Evolutionary conservation across 2,797 vertebrate genomes (phyloP).

Genomic region (Channa striata): DNA sequence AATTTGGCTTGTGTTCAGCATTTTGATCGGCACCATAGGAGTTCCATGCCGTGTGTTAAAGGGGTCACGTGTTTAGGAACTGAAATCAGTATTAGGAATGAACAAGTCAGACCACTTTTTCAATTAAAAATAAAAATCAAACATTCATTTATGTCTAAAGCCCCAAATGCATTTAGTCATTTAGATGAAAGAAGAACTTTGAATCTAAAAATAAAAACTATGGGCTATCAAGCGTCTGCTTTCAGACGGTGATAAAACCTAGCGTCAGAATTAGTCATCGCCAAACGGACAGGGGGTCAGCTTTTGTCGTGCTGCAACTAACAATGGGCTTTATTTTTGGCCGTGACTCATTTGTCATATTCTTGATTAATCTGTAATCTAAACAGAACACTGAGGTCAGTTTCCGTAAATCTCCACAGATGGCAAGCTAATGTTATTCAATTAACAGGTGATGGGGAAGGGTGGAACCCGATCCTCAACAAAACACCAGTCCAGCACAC

Average conservation of each 20-base stretch:
- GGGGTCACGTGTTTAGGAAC: background rate
- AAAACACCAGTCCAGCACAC: constrained; percentile 82
- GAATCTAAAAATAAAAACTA: background rate
- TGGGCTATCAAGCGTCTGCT: background rate
- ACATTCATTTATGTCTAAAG: no score
- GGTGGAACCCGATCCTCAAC: constrained; percentile 73
- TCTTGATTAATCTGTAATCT: constrained; percentile 71
- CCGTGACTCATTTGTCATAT: constrained; percentile 57
- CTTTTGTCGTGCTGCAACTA: constrained; percentile 29
- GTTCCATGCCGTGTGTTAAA: background rate
- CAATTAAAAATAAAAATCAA: background rate
- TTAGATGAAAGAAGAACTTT: background rate
- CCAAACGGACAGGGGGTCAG: background rate
- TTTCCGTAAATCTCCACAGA: constrained; percentile 82
- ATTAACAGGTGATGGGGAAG: constrained; percentile 81
- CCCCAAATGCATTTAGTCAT: background rate
- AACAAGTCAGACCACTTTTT: background rate
- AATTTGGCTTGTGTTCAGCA: background rate
- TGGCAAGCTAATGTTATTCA: constrained; percentile 83
- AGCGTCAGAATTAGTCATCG: constrained; percentile 21
- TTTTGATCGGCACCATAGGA: background rate
- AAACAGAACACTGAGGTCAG: constrained; percentile 74
- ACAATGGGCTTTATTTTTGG: constrained; percentile 42
- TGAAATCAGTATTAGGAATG: background rate
- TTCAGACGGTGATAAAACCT: constrained; percentile 3